These are phyloP conservation scores for Octodon degus DNA, from an alignment of 2,113 vertebrate genomes.

Conservation along the genomic window DNA sequence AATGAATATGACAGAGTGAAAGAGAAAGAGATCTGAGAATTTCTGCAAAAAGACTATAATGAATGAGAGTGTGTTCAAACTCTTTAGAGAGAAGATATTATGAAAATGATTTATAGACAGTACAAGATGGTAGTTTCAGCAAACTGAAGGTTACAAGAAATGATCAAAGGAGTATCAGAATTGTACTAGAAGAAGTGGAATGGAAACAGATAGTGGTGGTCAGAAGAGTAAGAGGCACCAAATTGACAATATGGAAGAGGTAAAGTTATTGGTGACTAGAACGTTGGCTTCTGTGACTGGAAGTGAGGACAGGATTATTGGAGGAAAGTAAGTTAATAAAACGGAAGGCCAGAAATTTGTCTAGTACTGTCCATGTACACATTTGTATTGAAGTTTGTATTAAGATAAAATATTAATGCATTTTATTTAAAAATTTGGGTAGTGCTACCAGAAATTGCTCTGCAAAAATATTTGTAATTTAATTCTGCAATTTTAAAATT, in stretches of 20 bases:
- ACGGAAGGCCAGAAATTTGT: background rate
- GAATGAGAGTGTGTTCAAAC: background rate
- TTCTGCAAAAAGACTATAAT: constrained; percentile 50
- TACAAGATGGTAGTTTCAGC: constrained; percentile 17
- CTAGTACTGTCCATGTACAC: background rate
- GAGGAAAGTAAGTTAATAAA: background rate
- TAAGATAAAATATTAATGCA: constrained; percentile 4
- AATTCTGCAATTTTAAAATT: constrained; percentile 31
- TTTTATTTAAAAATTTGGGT: background rate
- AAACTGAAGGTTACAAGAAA: background rate
- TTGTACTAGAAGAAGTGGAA: background rate
- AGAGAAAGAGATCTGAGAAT: background rate
- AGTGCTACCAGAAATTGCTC: background rate
- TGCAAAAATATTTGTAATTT: background rate
- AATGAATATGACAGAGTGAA: constrained; percentile 28
- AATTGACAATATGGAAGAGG: background rate
- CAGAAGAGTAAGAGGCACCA: background rate
- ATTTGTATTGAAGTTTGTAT: constrained; percentile 35
- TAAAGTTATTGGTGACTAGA: background rate
- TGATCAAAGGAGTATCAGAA: background rate
- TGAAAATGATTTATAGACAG: background rate
- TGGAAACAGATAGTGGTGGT: background rate
- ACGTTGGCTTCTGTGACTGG: background rate
- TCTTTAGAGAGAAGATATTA: background rate
- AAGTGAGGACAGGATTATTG: background rate